Evolutionary conservation across 2,888 invertebrate genomes (phyloP).

Genomic region (Ichneumoninae sp.): DNA sequence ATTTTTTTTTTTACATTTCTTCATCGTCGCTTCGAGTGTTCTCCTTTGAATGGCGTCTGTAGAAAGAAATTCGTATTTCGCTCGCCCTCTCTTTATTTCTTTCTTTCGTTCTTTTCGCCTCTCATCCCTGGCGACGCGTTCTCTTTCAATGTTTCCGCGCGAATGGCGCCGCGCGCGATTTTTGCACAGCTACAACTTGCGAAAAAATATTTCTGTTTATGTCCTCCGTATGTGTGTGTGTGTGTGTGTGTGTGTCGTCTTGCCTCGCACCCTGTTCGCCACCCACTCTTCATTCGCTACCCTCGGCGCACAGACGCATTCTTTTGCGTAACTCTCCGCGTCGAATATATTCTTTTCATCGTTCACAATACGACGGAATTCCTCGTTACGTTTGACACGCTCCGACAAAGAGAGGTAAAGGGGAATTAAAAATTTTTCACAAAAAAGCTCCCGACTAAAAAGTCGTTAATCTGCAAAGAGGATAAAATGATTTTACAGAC

Average conservation of each 20-base stretch:
- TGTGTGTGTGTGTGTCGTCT: neutral
- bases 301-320: neutral
- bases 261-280: neutral
- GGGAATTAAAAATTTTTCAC: neutral
- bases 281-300: slow-evolving; percentile 5
- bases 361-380: slow-evolving; percentile 32
- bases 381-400: slow-evolving; percentile 22
- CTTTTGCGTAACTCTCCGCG: slow-evolving; percentile 7
- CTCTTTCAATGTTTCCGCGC: slow-evolving; percentile 35
- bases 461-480: too few species aligned
- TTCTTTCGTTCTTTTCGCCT: slow-evolving; percentile 5
- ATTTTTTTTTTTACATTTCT: neutral
- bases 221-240: neutral
- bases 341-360: slow-evolving; percentile 30
- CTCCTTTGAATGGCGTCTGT: neutral
- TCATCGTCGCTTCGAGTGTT: neutral
- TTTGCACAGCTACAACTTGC: neutral
- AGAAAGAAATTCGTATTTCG: slow-evolving; percentile 32
- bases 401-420: neutral
- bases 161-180: slow-evolving; percentile 28
- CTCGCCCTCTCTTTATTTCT: neutral
- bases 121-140: neutral
- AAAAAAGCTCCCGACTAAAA: too few species aligned
- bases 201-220: slow-evolving; percentile 41
- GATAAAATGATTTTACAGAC: too few species aligned